Conservation (phyloP, 2,797 vertebrate species). For the Falco novaeseelandiae region DNA sequence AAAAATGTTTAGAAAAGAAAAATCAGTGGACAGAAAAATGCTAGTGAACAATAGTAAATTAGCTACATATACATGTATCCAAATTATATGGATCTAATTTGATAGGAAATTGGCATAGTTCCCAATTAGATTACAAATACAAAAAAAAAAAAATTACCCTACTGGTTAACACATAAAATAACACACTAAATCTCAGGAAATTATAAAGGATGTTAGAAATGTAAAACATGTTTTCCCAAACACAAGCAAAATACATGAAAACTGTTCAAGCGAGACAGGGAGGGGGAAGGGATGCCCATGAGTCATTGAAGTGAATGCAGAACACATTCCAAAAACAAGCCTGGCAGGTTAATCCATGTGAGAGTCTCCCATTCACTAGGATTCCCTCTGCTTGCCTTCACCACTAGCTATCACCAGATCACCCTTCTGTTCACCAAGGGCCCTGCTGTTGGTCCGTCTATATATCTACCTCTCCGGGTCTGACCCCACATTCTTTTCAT, state of each 20-base stretch:
- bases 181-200: not conserved
- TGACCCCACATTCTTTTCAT: not conserved
- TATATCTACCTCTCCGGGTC: not conserved
- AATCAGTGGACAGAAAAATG: not conserved
- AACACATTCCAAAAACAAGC: not conserved
- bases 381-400: not conserved
- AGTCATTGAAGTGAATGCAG: conserved; percentile 6
- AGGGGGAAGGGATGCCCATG: conserved; percentile 14
- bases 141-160: not conserved
- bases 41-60: not conserved
- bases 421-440: not conserved
- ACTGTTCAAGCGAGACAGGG: not conserved
- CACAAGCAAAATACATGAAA: not conserved
- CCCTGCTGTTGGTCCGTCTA: not conserved
- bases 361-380: not conserved
- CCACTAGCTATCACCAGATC: not conserved
- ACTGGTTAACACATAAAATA: not conserved
- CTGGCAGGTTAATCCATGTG: not conserved
- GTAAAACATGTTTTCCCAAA: conserved; percentile 38
- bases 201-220: not conserved
- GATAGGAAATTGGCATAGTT: not conserved
- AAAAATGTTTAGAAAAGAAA: not conserved
- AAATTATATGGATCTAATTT: not conserved
- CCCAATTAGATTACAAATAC: conserved; percentile 8
- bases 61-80: not conserved